Percentiles rank a stretch among this genome's conserved stretches.
These are phyloP conservation scores for Eupithecia pulchellata DNA, from an alignment of 2,888 invertebrate species.

Conservation along the genomic window DNA sequence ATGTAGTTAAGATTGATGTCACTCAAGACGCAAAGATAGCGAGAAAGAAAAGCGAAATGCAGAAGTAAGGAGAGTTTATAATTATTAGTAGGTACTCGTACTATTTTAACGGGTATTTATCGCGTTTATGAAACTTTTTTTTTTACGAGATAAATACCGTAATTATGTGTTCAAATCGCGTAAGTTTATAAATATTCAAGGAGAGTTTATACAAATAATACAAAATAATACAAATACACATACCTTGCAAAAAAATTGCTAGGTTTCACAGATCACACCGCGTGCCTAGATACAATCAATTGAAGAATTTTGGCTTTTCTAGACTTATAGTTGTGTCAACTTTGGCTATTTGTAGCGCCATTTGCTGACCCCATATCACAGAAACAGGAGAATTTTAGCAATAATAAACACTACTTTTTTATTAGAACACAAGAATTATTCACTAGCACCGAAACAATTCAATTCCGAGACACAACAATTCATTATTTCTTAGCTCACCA, in stretches of 20 bases:
- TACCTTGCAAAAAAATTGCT: too few relatives aligned
- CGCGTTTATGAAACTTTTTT: too few relatives aligned
- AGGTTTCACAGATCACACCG: constrained; percentile 76
- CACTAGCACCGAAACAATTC: constrained; percentile 75
- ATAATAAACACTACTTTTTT: constrained; percentile 76
- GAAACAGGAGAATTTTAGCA: constrained; percentile 75
- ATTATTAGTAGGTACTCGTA: too few relatives aligned
- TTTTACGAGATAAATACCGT: too few relatives aligned
- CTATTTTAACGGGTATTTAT: too few relatives aligned
- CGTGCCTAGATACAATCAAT: constrained; percentile 73
- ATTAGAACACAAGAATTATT: constrained; percentile 69
- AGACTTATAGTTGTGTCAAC: constrained; percentile 86
- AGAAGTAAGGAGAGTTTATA: too few relatives aligned
- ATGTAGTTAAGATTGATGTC: too few relatives aligned
- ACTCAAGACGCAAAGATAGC: neutral
- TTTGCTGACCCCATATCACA: constrained; percentile 83
- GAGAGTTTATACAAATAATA: too few relatives aligned
- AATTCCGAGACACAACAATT: constrained; percentile 68
- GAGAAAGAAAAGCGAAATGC: neutral
- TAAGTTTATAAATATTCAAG: too few relatives aligned
- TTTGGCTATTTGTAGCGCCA: constrained; percentile 85
- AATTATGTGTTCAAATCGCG: too few relatives aligned
- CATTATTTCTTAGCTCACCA: constrained; percentile 88
- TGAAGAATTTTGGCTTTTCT: constrained; percentile 76
- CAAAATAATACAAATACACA: too few relatives aligned